Evolutionary conservation across 2,113 vertebrate genomes (phyloP), one percentile per base, ranked within the genome.

Genomic region (Rallus limicola): DNA sequence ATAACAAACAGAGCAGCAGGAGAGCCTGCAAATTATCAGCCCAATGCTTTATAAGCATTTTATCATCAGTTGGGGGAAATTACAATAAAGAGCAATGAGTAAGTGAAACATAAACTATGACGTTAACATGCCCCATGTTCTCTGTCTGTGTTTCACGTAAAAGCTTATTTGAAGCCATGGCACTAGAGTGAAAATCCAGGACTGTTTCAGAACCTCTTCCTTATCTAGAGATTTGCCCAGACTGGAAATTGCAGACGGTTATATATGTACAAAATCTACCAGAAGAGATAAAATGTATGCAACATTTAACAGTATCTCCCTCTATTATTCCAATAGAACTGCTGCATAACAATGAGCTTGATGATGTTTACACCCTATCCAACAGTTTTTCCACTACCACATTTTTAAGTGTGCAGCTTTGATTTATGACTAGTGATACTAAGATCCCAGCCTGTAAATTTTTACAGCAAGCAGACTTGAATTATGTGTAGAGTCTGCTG

Each of bases 1-100:
- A 88, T 94, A 97, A 96, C 68, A 95, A 96, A 91, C 92, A 83
- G 95, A 97, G 82, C 93, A 96, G 89, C 48, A 8, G 87, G 90
- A 94, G 83, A 95, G 77, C 56, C 86, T 96, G 95, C 93, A 97
- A 96, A 97, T 97, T 95, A 97, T 97, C 96, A 95, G 72, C 58
- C 88, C 83, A 46, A 26, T 95, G 44, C 76, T 93, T 97, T 52
- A 85, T 94, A 97, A 82, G 83, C 83, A 88, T 86, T 97, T 96
- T 95, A 58, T 88, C 83, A 87, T 95, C 93, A 90, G 59, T 13
- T 93, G 86, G 68, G 82, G 89, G 79, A 83, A 93, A 95, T 93
- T 90, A 88, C 78, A 93, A 92, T 94, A 95, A 96, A 95, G 63
- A 90, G 16, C 83, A 96, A 71, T 83, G 86, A 95, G 44, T 93